phyloP scores from a whole-genome alignment of 1,140 invertebrate species.

The Drosophila gunungcola region DNA sequence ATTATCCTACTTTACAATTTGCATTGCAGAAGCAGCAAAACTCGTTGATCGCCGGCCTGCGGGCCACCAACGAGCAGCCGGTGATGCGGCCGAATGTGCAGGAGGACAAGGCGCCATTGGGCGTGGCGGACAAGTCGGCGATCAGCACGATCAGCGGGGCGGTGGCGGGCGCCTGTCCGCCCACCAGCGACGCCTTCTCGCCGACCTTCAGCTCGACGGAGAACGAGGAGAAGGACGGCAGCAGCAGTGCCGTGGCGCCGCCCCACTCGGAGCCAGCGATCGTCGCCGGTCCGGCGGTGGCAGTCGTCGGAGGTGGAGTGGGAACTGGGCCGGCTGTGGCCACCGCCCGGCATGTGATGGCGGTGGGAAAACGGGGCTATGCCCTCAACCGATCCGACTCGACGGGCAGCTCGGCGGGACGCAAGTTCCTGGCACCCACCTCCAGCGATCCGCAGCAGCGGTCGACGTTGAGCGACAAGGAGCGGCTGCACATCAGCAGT shows the following conservation, averaged over 20 bases:
- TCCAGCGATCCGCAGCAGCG: conserved; percentile 93
- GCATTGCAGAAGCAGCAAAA: conserved; percentile 93
- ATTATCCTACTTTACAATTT: no score
- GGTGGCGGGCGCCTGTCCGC: conserved; percentile 72
- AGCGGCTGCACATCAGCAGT: conserved; percentile 77
- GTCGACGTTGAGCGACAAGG: conserved; percentile 87
- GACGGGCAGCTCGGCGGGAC: conserved; percentile 91
- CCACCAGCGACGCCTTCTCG: conserved; percentile 80
- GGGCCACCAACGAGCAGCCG: conserved; percentile 93
- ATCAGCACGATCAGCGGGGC: conserved; percentile 78
- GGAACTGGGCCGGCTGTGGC: conserved; percentile 34
- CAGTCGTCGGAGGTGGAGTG: not conserved
- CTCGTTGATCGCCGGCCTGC: conserved; percentile 94
- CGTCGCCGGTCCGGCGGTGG: not conserved
- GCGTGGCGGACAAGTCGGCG: conserved; percentile 62
- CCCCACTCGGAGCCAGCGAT: conserved; percentile 21
- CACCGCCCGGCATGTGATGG: conserved; percentile 84
- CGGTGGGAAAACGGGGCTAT: conserved; percentile 84
- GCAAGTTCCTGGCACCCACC: conserved; percentile 95
- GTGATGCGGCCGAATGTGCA: conserved; percentile 86
- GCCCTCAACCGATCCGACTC: conserved; percentile 89
- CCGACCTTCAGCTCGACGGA: conserved; percentile 80
- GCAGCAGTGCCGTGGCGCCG: conserved; percentile 85
- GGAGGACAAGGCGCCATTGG: conserved; percentile 86
- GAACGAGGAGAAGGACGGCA: conserved; percentile 78